Conservation (phyloP, 35 echinoderm and acorn worm genomes). For the Eucidaris tribuloides region DNA sequence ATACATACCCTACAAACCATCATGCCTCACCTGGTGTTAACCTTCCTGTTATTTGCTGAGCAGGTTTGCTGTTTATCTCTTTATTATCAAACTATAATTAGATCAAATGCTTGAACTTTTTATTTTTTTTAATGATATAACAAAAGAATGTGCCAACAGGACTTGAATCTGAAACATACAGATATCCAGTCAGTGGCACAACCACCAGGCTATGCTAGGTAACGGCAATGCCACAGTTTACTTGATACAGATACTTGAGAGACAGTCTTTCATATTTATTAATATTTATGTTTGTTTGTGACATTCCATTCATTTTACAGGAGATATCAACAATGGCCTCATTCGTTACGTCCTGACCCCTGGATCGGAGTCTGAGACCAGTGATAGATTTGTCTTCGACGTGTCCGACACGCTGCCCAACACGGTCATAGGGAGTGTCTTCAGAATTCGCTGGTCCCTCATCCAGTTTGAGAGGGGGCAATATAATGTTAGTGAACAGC, state of each 20-base stretch:
- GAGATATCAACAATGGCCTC: constrained; percentile 92
- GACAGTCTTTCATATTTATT: neutral
- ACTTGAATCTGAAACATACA: too few relatives aligned
- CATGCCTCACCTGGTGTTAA: too few relatives aligned
- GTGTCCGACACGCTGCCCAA: constrained; percentile 93
- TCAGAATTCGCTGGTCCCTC: constrained; percentile 85
- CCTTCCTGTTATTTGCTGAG: too few relatives aligned
- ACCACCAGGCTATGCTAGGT: too few relatives aligned
- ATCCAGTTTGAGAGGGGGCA: constrained; percentile 79
- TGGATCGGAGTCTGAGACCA: constrained; percentile 42
- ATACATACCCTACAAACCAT: too few relatives aligned
- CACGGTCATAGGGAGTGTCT: constrained; percentile 78
- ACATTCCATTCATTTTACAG: constrained; percentile 50
- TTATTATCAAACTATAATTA: too few relatives aligned
- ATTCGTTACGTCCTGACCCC: constrained; percentile 66
- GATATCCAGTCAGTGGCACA: too few relatives aligned
- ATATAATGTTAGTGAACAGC: constrained; percentile 89
- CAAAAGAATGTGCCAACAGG: too few relatives aligned
- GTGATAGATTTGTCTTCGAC: constrained; percentile 93
- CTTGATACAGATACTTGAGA: neutral
- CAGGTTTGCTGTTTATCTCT: too few relatives aligned
- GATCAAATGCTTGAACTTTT: too few relatives aligned
- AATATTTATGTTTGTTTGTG: neutral
- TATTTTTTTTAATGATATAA: too few relatives aligned
- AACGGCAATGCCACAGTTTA: too few relatives aligned